Conservation (phyloP, 2,113 vertebrate species). For the Eclectus roratus region DNA sequence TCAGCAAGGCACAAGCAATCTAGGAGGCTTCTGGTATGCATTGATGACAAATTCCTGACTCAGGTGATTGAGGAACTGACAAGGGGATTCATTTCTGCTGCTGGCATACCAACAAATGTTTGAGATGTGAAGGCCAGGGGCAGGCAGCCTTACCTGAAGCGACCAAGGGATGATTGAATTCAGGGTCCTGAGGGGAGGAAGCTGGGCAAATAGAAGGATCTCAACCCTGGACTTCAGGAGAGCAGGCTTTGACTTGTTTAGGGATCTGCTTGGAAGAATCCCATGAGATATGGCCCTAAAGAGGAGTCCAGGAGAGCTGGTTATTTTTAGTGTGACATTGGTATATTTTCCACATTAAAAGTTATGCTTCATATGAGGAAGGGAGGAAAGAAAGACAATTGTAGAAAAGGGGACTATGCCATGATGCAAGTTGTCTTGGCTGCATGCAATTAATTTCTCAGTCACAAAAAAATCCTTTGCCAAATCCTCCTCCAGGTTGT, state of each 20-base stretch:
- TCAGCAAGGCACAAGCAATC: neutral
- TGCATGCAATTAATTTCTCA: neutral
- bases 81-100: neutral
- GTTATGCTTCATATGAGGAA: rapidly evolving
- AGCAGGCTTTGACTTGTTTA: neutral
- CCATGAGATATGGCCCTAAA: rapidly evolving
- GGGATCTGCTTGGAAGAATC: neutral
- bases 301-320: neutral
- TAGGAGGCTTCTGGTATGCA: neutral
- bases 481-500: neutral
- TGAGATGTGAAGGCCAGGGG: neutral
- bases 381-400: neutral
- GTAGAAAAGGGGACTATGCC: neutral
- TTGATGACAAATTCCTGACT: neutral
- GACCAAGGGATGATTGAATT: neutral
- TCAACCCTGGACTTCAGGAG: neutral
- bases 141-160: neutral
- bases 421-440: neutral
- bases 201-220: neutral
- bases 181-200: neutral
- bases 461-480: neutral
- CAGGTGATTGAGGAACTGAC: neutral
- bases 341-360: neutral
- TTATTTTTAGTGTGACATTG: neutral
- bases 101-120: neutral